Evolutionary conservation across 2,888 invertebrate species (phyloP), one percentile per base, ranked within the genome.

Genomic region (Eristalis arbustorum): DNA sequence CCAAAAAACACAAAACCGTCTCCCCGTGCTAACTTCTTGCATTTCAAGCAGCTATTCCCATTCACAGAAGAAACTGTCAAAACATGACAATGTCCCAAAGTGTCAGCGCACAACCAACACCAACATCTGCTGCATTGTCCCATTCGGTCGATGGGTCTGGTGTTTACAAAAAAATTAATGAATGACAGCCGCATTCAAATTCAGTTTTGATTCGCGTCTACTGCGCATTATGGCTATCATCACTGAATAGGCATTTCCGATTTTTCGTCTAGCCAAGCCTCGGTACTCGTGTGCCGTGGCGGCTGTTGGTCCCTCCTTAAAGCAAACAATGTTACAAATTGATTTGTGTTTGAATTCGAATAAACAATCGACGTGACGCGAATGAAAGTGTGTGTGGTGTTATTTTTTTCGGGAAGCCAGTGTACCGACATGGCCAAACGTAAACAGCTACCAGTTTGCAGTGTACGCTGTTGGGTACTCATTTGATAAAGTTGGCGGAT

Each of bases 281-380:
- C 42, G 31, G 31, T 5, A 31, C 31, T 68, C 62, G 76, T 49
- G 49, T 49, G 67, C 66, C 76, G 67, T 49, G 42, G n/a, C 61
- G 59, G 31, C 31, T 31, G 31, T 31, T 31, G 10, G 31, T 40
- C 61, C 8, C 56, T n/a, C 18, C 61, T 67, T 61, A 49, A 61
- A 56, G 59, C 81, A 72, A 79, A 72, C 76, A 78, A 64, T 73
- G 49, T 69, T 68, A 77, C 85, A 77, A 85, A 87, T 87, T 75
- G 85, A 78, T 87, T 87, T 87, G 82, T 82, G 85, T 78, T 87
- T 42, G 78, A 75, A 78, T 74, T 82, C 82, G 82, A 82, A 87
- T 78, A 87, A 87, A 82, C 85, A 87, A 74, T 67, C 69, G 74
- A 87, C 82, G 82, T 87, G 85, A 82, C 74, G 71, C 56, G 85